phyloP scores from a whole-genome alignment of 2,113 vertebrate genomes.

The Fulmarus glacialis region DNA sequence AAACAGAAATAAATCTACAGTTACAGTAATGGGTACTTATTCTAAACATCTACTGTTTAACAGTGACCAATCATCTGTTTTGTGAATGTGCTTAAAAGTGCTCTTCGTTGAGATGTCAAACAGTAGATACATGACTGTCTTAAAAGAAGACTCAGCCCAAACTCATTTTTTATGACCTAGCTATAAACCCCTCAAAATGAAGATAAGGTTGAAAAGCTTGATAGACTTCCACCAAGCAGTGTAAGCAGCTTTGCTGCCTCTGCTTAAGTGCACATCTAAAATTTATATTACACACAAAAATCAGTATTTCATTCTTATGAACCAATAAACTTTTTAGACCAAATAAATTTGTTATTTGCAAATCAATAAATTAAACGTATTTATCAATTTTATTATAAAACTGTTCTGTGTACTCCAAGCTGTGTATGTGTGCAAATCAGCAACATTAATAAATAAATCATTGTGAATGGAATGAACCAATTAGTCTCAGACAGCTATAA shows the following conservation, averaged over 20 bases:
- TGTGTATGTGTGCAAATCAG: not conserved
- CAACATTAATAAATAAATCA: conserved; percentile 10
- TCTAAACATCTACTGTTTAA: not conserved
- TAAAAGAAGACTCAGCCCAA: not conserved
- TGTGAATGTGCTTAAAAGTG: not conserved
- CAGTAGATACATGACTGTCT: not conserved
- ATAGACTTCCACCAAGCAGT: not conserved
- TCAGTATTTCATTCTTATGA: conserved; percentile 47
- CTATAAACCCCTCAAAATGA: not conserved
- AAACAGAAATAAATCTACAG: not conserved
- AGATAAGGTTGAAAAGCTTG: not conserved
- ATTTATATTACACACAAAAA: not conserved
- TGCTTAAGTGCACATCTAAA: not conserved
- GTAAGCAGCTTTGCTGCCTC: not conserved
- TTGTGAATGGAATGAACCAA: not conserved
- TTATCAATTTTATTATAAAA: conserved; percentile 35
- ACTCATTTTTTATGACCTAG: not conserved
- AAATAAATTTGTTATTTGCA: conserved; percentile 30
- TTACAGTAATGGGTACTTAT: not conserved
- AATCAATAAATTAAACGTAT: conserved; percentile 41
- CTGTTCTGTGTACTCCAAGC: not conserved
- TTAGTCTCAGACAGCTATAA: not conserved
- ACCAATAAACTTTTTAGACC: not conserved
- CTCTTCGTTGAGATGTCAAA: not conserved
- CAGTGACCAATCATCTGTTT: not conserved